Conservation (phyloP, 2,113 vertebrate genomes). For the Pristiophorus japonicus region DNA sequence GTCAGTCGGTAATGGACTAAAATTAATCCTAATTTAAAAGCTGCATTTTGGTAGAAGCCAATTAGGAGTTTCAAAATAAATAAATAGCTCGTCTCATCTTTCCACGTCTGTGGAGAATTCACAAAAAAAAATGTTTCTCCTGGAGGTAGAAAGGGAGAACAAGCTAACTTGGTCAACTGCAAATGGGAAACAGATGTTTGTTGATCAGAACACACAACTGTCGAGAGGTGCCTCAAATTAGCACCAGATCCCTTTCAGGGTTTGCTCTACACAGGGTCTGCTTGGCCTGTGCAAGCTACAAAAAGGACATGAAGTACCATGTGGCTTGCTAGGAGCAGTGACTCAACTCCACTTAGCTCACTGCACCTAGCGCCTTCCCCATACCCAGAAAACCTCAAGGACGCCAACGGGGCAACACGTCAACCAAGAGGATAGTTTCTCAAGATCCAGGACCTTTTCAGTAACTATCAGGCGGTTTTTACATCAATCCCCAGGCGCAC, state of each 20-base stretch:
- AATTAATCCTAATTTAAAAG: neutral
- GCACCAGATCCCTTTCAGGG: neutral
- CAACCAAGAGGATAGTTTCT: too few species aligned
- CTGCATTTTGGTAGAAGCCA: neutral
- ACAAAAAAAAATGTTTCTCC: neutral
- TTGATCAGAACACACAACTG: neutral
- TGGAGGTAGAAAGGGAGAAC: neutral
- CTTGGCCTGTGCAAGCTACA: neutral
- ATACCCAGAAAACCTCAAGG: neutral
- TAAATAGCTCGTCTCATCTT: neutral
- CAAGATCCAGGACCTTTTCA: neutral
- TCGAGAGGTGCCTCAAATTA: neutral
- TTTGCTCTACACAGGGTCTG: neutral
- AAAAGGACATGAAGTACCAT: neutral
- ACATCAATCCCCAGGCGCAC: neutral
- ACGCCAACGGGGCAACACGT: neutral
- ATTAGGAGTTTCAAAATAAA: neutral
- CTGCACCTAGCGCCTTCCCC: neutral
- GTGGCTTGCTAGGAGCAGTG: neutral
- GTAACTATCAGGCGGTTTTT: neutral
- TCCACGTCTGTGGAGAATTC: neutral
- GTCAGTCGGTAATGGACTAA: neutral
- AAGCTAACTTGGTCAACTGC: neutral
- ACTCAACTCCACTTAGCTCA: neutral
- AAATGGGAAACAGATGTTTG: neutral